Conservation (phyloP, 64 coral and sea anemone species). For the Catalaphyllia jardinei region DNA sequence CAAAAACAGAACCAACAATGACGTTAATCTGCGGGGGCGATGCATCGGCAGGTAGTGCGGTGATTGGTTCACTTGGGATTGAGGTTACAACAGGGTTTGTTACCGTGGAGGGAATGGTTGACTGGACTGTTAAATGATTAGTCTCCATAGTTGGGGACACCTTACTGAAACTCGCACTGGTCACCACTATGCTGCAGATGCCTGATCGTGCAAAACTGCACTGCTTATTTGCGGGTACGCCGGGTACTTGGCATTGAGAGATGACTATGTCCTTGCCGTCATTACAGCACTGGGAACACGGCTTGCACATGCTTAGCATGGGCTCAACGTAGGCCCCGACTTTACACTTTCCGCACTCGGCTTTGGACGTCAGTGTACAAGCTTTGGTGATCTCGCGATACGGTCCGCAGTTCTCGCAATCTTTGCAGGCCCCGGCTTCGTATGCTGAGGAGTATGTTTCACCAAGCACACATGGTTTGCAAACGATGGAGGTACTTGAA, state of each 20-base stretch:
- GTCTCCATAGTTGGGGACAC: background rate
- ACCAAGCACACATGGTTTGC: slow-evolving; percentile 33
- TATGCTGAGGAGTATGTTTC: slow-evolving; percentile 30
- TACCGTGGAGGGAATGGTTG: too few species aligned
- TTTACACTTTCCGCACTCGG: slow-evolving; percentile 28
- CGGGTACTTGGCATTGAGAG: slow-evolving; percentile 1
- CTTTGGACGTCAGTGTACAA: slow-evolving; percentile 5
- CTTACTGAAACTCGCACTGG: background rate
- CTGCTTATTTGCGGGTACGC: background rate
- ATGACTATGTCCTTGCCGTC: slow-evolving; percentile 4
- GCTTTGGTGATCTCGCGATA: slow-evolving; percentile 7
- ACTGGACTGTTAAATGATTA: too few species aligned
- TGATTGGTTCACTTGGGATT: too few species aligned
- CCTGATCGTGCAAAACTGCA: background rate
- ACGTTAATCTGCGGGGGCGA: too few species aligned
- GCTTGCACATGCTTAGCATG: background rate
- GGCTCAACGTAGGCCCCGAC: background rate
- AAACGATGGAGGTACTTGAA: background rate
- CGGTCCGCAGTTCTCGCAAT: slow-evolving; percentile 12
- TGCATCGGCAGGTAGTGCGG: too few species aligned
- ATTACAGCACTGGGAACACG: slow-evolving; percentile 58
- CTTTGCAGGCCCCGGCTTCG: slow-evolving; percentile 18
- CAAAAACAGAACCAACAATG: too few species aligned
- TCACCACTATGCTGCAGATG: background rate
- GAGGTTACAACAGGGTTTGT: too few species aligned